Evolutionary conservation across 2,113 vertebrate species (phyloP).

Genomic region (Mesitornis unicolor): DNA sequence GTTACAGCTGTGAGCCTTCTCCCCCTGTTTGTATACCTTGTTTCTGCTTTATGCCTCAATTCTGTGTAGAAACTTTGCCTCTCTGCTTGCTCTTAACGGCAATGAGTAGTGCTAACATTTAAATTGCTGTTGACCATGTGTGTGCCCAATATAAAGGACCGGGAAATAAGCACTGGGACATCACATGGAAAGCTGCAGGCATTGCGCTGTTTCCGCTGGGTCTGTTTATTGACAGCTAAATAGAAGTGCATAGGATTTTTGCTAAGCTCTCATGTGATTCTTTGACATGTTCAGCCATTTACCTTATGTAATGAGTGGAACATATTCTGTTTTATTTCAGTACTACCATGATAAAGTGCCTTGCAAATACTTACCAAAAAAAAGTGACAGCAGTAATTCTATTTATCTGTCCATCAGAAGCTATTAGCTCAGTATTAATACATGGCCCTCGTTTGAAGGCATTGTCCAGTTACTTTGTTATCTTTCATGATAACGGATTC

Average conservation of each 20-base stretch:
- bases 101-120: conserved; percentile 30
- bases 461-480: background rate
- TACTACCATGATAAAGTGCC: background rate
- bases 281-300: conserved; percentile 32
- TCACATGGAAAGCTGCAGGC: conserved; percentile 68
- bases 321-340: background rate
- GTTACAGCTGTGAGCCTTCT: background rate
- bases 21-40: background rate
- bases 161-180: conserved; percentile 73
- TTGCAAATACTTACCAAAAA: background rate
- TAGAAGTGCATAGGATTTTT: conserved; percentile 38
- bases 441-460: background rate
- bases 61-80: background rate
- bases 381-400: background rate
- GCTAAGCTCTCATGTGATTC: conserved; percentile 39
- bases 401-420: background rate
- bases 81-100: conserved; percentile 17
- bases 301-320: conserved; percentile 38
- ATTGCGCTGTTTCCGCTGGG: conserved; percentile 13
- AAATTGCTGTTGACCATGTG: conserved; percentile 67
- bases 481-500: background rate
- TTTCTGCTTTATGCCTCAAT: background rate
- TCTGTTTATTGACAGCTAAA: conserved; percentile 48
- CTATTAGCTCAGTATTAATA: background rate
- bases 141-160: conserved; percentile 62